phyloP scores from a whole-genome alignment of 2,113 vertebrate species.

The Paedocypris sp. region DNA sequence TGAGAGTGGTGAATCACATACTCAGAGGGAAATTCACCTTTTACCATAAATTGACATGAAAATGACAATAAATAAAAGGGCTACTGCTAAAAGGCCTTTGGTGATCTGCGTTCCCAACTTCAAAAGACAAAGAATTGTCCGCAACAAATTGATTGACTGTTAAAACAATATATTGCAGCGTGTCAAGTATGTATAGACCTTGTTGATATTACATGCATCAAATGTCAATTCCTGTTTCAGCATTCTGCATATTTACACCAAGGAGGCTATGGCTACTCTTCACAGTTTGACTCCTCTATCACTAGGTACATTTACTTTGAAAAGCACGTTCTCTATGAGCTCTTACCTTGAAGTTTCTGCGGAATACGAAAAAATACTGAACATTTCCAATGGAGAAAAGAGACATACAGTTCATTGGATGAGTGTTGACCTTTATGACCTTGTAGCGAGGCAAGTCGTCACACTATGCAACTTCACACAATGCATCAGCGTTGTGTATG shows the following conservation, averaged over 20 bases:
- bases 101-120: neutral
- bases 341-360: neutral
- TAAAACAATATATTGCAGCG: neutral
- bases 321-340: neutral
- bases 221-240: neutral
- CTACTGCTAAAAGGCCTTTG: neutral
- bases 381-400: neutral
- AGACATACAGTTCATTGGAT: too few relatives aligned
- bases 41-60: slow-evolving; percentile 14
- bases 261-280: neutral
- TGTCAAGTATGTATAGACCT: neutral
- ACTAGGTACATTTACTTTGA: neutral
- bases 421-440: neutral
- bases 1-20: neutral
- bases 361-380: neutral
- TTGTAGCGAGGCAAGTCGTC: too few relatives aligned
- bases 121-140: neutral
- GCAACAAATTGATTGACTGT: neutral
- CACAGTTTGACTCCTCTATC: neutral
- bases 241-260: neutral
- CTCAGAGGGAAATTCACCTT: slow-evolving; percentile 1
- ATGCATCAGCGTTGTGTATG: too few relatives aligned
- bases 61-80: neutral
- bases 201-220: neutral
- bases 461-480: too few relatives aligned